Percentiles rank a stretch among this genome's conserved stretches.
These are phyloP conservation scores for Cepphus grylle DNA, from an alignment of 2,113 vertebrate genomes.

Conservation along the genomic window DNA sequence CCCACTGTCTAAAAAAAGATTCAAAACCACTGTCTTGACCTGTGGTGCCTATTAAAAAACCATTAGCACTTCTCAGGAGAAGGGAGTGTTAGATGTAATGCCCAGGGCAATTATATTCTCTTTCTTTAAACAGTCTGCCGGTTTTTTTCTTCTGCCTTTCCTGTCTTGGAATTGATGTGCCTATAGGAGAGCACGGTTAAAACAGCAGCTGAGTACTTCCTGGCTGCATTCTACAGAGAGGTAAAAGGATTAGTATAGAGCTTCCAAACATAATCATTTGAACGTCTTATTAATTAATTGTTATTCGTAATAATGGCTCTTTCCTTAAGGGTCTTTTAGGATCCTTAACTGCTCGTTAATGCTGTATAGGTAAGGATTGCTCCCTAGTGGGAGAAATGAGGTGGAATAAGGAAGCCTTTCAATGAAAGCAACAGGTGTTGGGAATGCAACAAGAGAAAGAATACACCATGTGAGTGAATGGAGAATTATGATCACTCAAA, in stretches of 20 bases:
- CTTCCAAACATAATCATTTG: constrained; percentile 44
- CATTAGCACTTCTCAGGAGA: constrained; percentile 30
- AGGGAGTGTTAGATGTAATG: neutral
- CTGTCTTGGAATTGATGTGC: neutral
- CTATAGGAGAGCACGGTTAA: neutral
- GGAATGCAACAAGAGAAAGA: neutral
- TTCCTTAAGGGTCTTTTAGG: constrained; percentile 51
- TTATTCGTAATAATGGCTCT: constrained; percentile 42
- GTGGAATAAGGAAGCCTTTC: neutral
- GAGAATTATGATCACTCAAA: neutral
- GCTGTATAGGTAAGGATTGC: constrained; percentile 38
- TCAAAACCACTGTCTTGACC: constrained; percentile 7
- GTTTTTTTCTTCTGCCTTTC: neutral
- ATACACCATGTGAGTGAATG: neutral
- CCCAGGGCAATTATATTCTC: constrained; percentile 19
- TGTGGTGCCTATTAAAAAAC: constrained; percentile 38
- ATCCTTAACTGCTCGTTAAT: constrained; percentile 49
- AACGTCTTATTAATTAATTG: constrained; percentile 63
- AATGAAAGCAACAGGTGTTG: constrained; percentile 1
- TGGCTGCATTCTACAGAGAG: neutral
- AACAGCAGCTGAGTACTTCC: constrained; percentile 3
- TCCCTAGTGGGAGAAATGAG: constrained; percentile 38
- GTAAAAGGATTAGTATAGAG: constrained; percentile 45
- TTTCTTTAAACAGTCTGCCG: neutral
- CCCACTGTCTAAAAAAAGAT: neutral